Percentiles rank a stretch among this genome's conserved stretches.
Conservation (phyloP, 2,797 vertebrate species). For the Numenius phaeopus region DNA sequence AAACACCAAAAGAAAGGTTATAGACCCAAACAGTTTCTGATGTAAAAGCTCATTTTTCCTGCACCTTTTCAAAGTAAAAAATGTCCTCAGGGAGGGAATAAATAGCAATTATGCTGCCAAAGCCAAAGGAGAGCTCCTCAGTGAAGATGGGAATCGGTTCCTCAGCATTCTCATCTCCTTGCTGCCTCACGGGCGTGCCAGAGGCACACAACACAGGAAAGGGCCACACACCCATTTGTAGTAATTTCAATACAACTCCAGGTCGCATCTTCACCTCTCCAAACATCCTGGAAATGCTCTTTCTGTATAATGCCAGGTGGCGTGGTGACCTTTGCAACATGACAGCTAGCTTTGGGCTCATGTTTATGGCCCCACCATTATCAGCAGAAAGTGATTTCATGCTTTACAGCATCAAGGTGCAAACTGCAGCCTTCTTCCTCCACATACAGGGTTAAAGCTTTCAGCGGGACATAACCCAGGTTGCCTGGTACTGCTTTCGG, state of each 20-base stretch:
- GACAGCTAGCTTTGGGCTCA: not conserved
- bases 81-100: not conserved
- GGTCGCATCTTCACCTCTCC: not conserved
- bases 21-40: not conserved
- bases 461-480: not conserved
- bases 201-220: not conserved
- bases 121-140: not conserved
- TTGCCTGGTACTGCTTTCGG: not conserved
- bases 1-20: constrained; percentile 2
- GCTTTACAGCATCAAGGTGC: not conserved
- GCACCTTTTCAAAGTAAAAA: constrained; percentile 4
- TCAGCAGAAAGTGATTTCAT: not conserved
- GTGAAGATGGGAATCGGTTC: not conserved
- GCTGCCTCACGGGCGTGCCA: not conserved
- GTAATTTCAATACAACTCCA: not conserved
- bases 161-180: not conserved
- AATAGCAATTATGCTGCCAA: not conserved
- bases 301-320: not conserved
- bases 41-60: not conserved
- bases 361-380: fast-evolving
- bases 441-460: not conserved
- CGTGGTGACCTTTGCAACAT: not conserved
- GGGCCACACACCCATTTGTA: not conserved
- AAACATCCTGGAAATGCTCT: not conserved
- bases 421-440: not conserved